Evolutionary conservation across 2,888 invertebrate genomes (phyloP), one percentile per base, ranked within the genome.

Genomic region (Laspeyria flexula): DNA sequence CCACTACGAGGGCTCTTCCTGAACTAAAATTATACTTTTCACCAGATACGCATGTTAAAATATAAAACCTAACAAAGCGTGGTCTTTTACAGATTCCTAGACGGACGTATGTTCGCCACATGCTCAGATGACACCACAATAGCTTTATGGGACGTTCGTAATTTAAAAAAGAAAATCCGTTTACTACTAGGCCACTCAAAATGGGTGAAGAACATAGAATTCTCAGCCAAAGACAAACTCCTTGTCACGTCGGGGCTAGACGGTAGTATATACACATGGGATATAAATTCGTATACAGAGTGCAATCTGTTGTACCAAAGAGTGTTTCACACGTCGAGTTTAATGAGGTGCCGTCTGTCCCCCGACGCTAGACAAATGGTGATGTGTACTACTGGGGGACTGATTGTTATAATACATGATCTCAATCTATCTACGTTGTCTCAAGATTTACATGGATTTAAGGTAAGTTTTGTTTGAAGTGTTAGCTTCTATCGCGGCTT

Each of bases 181-280:
- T 95, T 95, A 10, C 92, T 98, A 7, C 94, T 95, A 55, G 98
- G 98, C 0, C 98, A 99, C 85, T 96, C 96, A 0, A 98, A 97
- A 88, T 99, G 98, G 98, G 98, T 97, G 38, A 99, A 99, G 85
- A 99, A 98, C 84, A 97, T 99, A 63, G 98, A 99, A 81, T 98
- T 97, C 84, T 97, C 97, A 23, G 94, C 95, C 15, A 95, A 95
- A 75, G 96, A 97, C 77, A 96, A 96, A 59, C 92, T 97, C 6
- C 93, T 99, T 50, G 95, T 99, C 10, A 98, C 98, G 0, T 98
- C 98, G 0, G 98, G 97, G 0, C 96, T 98, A 78, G 98, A 99
- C 84, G 98, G 98, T 10, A 96, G 96, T 74, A 97, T 99, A 77
- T 97, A 96, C 73, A 96, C 97, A 0, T 99, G 99, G 99, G 97